A percentile compares a stretch with the other conserved stretches of the same genome.
phyloP scores from a whole-genome alignment of 2,797 vertebrate species.

The Synaphobranchus kaupii region DNA sequence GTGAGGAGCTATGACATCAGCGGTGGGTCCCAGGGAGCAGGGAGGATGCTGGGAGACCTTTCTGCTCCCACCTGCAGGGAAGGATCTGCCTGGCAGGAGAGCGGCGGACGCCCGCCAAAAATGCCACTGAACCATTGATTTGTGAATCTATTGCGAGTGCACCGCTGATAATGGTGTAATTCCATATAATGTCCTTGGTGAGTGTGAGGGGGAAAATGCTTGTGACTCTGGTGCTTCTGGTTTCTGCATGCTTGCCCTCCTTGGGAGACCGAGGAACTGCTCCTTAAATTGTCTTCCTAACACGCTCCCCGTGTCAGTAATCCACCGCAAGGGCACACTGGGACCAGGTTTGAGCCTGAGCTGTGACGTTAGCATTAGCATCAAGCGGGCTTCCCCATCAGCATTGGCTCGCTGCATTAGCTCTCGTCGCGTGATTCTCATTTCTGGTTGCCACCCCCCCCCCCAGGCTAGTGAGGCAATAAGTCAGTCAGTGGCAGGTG shows the following conservation, averaged over 20 bases:
- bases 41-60: conserved; percentile 35
- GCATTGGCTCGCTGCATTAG: no score
- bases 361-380: background rate
- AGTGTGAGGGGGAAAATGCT: background rate
- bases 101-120: conserved; percentile 34
- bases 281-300: background rate
- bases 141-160: conserved; percentile 36
- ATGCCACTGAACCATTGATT: conserved; percentile 38
- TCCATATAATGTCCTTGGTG: conserved; percentile 19
- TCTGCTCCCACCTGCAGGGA: background rate
- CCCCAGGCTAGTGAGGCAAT: no score
- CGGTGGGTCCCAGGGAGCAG: background rate
- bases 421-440: no score
- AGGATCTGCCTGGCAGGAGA: conserved; percentile 15
- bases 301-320: no score
- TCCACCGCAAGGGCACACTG: background rate
- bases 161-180: conserved; percentile 33
- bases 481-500: background rate
- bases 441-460: background rate
- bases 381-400: no score
- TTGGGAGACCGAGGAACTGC: background rate
- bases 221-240: background rate
- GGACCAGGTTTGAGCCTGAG: background rate
- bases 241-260: background rate
- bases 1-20: background rate